Evolutionary conservation across 2,888 invertebrate species (phyloP), one percentile per base, ranked within the genome.

Genomic region (Drosophila maculinotata): DNA sequence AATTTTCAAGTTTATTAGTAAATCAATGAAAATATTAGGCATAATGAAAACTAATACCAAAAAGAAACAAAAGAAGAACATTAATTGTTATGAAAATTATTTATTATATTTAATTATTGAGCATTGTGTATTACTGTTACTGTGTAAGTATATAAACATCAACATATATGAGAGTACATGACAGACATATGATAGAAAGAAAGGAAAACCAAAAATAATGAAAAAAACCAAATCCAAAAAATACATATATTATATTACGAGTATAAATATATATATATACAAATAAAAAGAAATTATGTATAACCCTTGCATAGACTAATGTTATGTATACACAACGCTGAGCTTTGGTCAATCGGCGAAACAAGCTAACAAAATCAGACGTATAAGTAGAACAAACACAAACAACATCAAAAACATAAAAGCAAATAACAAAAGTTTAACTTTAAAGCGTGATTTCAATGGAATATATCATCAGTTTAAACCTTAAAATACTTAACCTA

Each of bases 351-450:
- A 62, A 38, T 60, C 45, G 63, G 63, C 54, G 28, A 44, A 48
- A 52, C 10, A 78, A 78, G 65, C 69, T 69, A 72, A 70, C 48
- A 66, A 38, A 71, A 54, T 35, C 51, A 36, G 63, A 52, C 41
- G 42, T 59, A 64, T 64, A 86, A 82, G 64, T 82, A 76, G 75
- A 79, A 52, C 45, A 66, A 54, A 69, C 30, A 60, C 60, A 71
- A 45, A 63, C 31, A 60, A 73, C 63, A 56, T 62, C 51, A 45
- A 64, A 56, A 69, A 68, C 71, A 69, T 60, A 81, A 83, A 89
- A 90, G 89, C 89, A 88, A 87, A 88, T 88, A 89, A 79, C 65
- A 88, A 90, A 91, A 90, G 90, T 90, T 87, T 76, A 90, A 91
- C 90, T 90, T 90, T 87, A 81, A 82, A 74, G 70, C 87, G 90